Base-by-base conservation (phyloP, 2,888 invertebrate genomes). In the Drosophila hawaiiensis region DNA sequence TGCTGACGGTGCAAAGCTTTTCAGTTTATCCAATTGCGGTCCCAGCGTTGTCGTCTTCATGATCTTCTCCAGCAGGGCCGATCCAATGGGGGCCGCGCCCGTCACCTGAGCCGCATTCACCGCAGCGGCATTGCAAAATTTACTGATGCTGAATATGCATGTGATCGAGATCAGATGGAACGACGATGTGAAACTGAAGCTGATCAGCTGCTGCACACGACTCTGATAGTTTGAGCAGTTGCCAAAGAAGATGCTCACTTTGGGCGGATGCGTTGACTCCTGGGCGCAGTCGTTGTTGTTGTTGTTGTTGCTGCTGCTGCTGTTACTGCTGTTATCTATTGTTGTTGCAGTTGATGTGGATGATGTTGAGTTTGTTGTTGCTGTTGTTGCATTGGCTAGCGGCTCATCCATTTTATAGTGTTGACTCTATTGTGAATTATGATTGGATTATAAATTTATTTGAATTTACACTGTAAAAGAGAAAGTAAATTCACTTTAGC, bases 141-240 rank as follows among this genome's bases (percentile, higher is more conserved):
- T 93, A 68, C 91, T 92, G 9, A 93, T 91, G 84, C 92, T 92
- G 69, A 92, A 64, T n/a, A 92, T 91, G 72, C 83, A 88, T 56
- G 93, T 92, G 70, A 92, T 91, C 67, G 87, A 92, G 33, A 93
- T 84, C 81, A 92, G 86, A 67, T 93, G 92, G 22, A 87, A 74
- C 53, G 91, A 84, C 25, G 93, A 92, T 49, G 91, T 92, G 78
- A 92, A 93, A 70, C 93, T 93, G 72, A 92, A 91, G 82, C 92
- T 92, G 73, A 92, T 93, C 84, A 93, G 74, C 77, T 92, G 93
- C 77, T 93, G 92, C 14, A 93, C 83, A 68, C 91, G 91, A 76
- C 93, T 93, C 61, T 91, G 92, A 72, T 92, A 93, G 68, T 90
- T 91, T 66, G 73, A 83, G 87, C 92, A 91, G 84, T 79, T 90